A percentile compares a stretch with the other conserved stretches of the same genome.
phyloP scores from a whole-genome alignment of 2,797 vertebrate genomes.

The Masticophis lateralis region DNA sequence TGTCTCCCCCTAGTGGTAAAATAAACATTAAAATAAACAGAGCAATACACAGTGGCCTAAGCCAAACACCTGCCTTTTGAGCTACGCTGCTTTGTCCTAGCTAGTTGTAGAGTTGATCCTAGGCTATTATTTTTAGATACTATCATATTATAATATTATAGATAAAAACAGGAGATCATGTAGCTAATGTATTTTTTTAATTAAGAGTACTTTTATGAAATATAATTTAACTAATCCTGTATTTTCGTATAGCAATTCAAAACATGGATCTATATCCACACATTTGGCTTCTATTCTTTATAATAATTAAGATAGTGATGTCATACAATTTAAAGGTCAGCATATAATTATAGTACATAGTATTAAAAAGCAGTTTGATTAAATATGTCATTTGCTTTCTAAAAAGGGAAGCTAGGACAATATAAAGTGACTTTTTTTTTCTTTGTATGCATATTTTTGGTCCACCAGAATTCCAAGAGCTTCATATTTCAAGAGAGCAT shows the following conservation, averaged over 20 bases:
- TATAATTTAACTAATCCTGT: slow-evolving; percentile 49
- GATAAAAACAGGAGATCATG: neutral
- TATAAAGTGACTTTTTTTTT: slow-evolving; percentile 48
- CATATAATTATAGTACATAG: slow-evolving; percentile 17
- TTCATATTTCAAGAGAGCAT: slow-evolving; percentile 3
- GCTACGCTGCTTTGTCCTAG: neutral
- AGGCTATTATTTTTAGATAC: neutral
- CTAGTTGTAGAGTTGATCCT: neutral
- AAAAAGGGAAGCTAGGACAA: slow-evolving; percentile 44
- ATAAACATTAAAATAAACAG: neutral
- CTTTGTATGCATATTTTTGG: slow-evolving; percentile 69
- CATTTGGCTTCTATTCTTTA: neutral
- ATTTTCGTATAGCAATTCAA: neutral
- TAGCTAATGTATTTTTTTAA: neutral
- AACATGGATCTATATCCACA: neutral
- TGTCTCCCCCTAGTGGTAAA: neutral
- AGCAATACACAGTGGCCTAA: neutral
- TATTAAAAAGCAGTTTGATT: slow-evolving; percentile 46
- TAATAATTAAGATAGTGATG: slow-evolving; percentile 25
- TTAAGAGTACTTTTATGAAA: slow-evolving; percentile 40
- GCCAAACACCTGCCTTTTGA: neutral
- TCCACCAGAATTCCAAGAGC: slow-evolving; percentile 6
- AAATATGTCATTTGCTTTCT: slow-evolving; percentile 54
- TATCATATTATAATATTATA: slow-evolving; percentile 12
- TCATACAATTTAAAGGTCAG: slow-evolving; percentile 34